Conservation (phyloP, 2,888 invertebrate genomes). For the Drosophila putrida region DNA sequence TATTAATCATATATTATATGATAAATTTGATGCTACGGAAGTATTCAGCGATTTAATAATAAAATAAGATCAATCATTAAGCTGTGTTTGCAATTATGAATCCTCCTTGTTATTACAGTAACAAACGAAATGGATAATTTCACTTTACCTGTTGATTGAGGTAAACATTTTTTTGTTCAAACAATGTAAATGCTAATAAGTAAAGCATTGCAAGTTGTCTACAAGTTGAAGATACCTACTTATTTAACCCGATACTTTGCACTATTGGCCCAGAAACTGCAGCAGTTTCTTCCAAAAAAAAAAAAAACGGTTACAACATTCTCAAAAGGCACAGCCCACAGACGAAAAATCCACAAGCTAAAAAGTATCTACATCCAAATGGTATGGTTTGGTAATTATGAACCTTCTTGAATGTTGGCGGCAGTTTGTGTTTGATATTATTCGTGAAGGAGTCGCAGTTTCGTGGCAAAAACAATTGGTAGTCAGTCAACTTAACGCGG, state of each 20-base stretch:
- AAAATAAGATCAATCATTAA: conserved; percentile 26
- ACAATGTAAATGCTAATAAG: conserved; percentile 28
- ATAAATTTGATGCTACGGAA: conserved; percentile 8
- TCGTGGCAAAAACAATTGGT: conserved; percentile 77
- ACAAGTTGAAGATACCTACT: conserved; percentile 61
- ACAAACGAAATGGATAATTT: conserved; percentile 19
- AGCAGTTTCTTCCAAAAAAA: conserved; percentile 38
- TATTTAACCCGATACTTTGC: conserved; percentile 73
- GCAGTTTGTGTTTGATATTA: conserved; percentile 79
- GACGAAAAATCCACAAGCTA: conserved; percentile 9
- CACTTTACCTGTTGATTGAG: conserved; percentile 29
- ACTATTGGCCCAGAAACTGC: conserved; percentile 66
- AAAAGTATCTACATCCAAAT: conserved; percentile 25
- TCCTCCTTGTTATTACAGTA: neutral
- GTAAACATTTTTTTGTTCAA: conserved; percentile 12
- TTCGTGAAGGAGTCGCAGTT: conserved; percentile 74
- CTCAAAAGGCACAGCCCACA: conserved; percentile 68
- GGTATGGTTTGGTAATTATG: conserved; percentile 70
- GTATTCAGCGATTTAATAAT: conserved; percentile 19
- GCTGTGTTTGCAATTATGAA: conserved; percentile 11
- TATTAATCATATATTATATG: conserved; percentile 33
- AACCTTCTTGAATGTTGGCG: conserved; percentile 76
- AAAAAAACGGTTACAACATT: conserved; percentile 66
- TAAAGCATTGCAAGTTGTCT: conserved; percentile 36
- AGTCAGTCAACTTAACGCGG: conserved; percentile 80